Conservation (phyloP, 2,888 invertebrate species). For the Meliscaeva auricollis region DNA sequence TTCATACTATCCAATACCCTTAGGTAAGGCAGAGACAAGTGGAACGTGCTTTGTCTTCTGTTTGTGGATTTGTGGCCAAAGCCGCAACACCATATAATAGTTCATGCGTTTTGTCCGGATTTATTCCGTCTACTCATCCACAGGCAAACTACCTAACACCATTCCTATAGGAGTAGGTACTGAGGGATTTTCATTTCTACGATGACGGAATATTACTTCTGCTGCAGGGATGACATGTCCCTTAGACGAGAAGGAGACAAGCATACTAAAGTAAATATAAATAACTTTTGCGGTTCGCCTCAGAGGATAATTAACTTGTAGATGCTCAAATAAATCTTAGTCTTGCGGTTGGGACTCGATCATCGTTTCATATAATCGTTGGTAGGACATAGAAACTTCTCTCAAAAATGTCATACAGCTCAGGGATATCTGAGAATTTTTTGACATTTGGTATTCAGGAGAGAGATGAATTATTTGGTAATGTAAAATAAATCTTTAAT, state of each 20-base stretch:
- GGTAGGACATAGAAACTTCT: background rate
- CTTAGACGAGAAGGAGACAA: constrained; percentile 3
- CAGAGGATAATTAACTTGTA: constrained; percentile 72
- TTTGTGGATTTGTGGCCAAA: constrained; percentile 51
- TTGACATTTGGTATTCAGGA: constrained; percentile 4
- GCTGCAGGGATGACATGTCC: constrained; percentile 50
- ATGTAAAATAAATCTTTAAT: background rate
- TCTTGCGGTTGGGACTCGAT: constrained; percentile 27
- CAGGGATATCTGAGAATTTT: background rate
- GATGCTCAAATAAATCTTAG: constrained; percentile 65
- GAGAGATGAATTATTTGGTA: background rate
- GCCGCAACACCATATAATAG: constrained; percentile 39
- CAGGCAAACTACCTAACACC: background rate
- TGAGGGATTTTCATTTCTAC: background rate
- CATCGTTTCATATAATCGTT: constrained; percentile 34
- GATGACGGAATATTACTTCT: constrained; percentile 31
- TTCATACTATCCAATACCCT: background rate
- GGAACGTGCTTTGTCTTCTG: constrained; percentile 60
- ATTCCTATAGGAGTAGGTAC: background rate
- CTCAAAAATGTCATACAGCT: constrained; percentile 16
- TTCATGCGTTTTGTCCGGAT: constrained; percentile 34
- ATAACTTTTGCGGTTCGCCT: constrained; percentile 71
- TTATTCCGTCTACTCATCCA: constrained; percentile 11
- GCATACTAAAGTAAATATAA: constrained; percentile 61
- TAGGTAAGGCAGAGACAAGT: constrained; percentile 17